Evolutionary conservation across 2,113 vertebrate species (phyloP).

Genomic region (Epinephelus cyanopodus): DNA sequence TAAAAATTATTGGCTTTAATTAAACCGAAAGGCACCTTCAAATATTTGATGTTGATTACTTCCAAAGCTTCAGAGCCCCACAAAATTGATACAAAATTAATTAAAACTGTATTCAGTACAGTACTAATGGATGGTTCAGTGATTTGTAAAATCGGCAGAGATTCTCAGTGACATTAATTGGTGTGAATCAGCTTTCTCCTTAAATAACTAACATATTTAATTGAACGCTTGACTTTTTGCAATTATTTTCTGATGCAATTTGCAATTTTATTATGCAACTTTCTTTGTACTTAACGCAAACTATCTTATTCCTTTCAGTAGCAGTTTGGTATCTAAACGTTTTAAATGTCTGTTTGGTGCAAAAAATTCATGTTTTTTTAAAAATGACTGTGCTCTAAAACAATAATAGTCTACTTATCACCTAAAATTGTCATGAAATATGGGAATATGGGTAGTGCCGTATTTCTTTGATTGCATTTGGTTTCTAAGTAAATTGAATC

Average conservation of each 20-base stretch:
- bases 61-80: too few relatives aligned
- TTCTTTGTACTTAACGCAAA: neutral
- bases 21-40: too few relatives aligned
- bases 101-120: too few relatives aligned
- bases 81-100: too few relatives aligned
- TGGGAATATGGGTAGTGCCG: neutral
- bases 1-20: too few relatives aligned
- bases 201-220: neutral
- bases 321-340: neutral
- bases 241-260: neutral
- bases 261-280: neutral
- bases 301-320: neutral
- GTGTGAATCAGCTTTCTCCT: neutral
- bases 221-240: neutral
- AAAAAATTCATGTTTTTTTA: too few relatives aligned
- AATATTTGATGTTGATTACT: neutral
- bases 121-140: neutral
- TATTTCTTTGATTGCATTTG: neutral
- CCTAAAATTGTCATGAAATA: neutral
- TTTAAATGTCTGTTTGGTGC: neutral
- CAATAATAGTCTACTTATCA: neutral
- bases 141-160: slow-evolving; percentile 2
- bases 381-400: neutral
- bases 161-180: neutral
- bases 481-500: neutral